Conservation (phyloP, 2,113 vertebrate species). For the Thinocorus orbignyianus region DNA sequence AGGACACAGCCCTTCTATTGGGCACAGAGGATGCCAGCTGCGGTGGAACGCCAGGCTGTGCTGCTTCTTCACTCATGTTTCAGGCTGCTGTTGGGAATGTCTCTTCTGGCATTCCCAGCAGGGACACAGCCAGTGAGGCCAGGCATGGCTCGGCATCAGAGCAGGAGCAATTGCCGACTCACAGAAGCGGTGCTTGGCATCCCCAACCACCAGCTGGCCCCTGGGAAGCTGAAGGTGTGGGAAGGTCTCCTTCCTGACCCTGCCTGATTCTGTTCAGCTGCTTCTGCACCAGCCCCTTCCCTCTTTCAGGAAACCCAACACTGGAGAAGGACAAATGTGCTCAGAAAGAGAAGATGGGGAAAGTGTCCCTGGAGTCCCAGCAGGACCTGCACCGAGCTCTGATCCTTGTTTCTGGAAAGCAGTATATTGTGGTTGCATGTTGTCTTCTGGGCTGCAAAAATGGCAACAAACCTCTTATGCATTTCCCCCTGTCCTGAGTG, state of each 20-base stretch:
- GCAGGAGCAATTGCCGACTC: not conserved
- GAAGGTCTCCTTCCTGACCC: not conserved
- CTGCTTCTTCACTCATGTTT: not conserved
- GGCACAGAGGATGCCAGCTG: not conserved
- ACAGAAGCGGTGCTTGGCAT: not conserved
- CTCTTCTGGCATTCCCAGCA: not conserved
- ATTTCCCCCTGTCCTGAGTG: not conserved
- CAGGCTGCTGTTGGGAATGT: not conserved
- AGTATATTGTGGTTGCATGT: too few relatives aligned
- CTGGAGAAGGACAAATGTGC: not conserved
- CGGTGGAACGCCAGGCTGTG: not conserved
- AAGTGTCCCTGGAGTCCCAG: not conserved
- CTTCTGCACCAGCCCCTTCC: not conserved
- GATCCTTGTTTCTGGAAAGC: not conserved
- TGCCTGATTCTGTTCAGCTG: not conserved
- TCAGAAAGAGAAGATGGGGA: accelerated
- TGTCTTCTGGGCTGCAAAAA: not conserved
- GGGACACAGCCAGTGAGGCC: not conserved
- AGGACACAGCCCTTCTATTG: not conserved
- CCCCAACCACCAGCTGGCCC: not conserved
- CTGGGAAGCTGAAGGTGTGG: not conserved
- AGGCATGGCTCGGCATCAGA: not conserved
- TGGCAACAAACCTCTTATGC: not conserved
- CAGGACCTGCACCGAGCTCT: not conserved
- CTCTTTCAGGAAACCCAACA: not conserved